Conservation (phyloP, 1,140 invertebrate species). For the Rhyacophila brunnea region DNA sequence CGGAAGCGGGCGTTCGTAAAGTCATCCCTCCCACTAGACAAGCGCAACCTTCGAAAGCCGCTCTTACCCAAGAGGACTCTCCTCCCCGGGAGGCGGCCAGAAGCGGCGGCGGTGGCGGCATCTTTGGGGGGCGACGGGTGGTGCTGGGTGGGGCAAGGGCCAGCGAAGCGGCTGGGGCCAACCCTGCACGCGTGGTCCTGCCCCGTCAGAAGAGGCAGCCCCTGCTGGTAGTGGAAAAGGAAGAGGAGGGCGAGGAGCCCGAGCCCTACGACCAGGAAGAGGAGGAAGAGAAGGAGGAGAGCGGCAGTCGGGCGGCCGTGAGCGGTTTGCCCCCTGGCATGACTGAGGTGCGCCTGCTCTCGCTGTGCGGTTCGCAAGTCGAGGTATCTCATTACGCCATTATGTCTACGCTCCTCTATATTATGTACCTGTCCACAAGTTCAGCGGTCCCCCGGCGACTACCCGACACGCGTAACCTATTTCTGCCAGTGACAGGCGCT, state of each 20-base stretch:
- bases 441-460: no score
- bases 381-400: conserved; percentile 22
- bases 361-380: conserved; percentile 31
- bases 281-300: conserved; percentile 4
- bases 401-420: no score
- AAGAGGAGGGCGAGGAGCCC: conserved; percentile 14
- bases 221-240: conserved; percentile 26
- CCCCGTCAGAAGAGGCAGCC: conserved; percentile 18
- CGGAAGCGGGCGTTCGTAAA: conserved; percentile 18
- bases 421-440: no score
- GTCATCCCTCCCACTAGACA: conserved; percentile 13
- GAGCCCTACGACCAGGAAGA: conserved; percentile 4
- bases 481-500: no score
- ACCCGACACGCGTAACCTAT: no score
- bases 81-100: conserved; percentile 1
- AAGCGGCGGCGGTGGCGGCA: conserved; percentile 11
- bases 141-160: conserved; percentile 5
- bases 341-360: conserved; percentile 30
- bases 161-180: not conserved
- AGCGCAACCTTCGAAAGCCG: not conserved
- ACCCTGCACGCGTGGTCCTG: conserved; percentile 8
- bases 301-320: conserved; percentile 10
- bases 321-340: conserved; percentile 31
- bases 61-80: not conserved
- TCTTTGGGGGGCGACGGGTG: conserved; percentile 20